Base-by-base conservation (phyloP, 2,888 invertebrate genomes). In the Sthenelais limicola region DNA sequence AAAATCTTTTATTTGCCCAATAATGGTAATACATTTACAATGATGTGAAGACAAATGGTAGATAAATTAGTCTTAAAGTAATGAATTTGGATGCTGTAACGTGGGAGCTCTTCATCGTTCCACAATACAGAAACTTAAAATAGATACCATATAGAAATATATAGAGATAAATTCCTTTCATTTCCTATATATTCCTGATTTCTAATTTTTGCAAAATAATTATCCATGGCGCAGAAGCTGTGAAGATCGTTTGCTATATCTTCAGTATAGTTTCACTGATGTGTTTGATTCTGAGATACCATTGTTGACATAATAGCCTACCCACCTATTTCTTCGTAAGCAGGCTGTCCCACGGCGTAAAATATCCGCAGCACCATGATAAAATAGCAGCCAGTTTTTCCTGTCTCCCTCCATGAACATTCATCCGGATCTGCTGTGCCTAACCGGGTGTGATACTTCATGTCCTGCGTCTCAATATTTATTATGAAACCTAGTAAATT, bases 401-500 rank as follows among this genome's bases (percentile, higher is more conserved):
- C 81, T 48, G 77, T 71, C 71, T 83, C 82, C 2, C 73, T 62
- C 79, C 80, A 82, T 33, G 77, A 79, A 15, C 80, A 79, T n/a
- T 71, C 75, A 43, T 83, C 82, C 0, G 84, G 82, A 47, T 82
- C 82, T 7, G 81, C 73, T 18, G 4, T 76, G 71, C 30, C 68
- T 15, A 70, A 52, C 7, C 77, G 76, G 47, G 80, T 79, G 35
- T 77, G 79, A 1, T 80, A 80, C 76, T 83, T 84, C 35, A 82
- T 76, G 7, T 74, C 78, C 32, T 80, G 80, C 0, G 83, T 80
- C 54, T 84, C 84, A 15, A 84, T 78, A 54, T 82, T 83, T 24
- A 84, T 68, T n/a, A 84, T 78, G 1, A 75, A 74, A 48, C 83
- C 84, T 84, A n/a, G n/a, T n/a, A n/a, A n/a, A n/a, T n/a, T n/a